Evolutionary conservation across 2,113 vertebrate species (phyloP), one percentile per base, ranked within the genome.

Genomic region (Saimiri boliviensis): DNA sequence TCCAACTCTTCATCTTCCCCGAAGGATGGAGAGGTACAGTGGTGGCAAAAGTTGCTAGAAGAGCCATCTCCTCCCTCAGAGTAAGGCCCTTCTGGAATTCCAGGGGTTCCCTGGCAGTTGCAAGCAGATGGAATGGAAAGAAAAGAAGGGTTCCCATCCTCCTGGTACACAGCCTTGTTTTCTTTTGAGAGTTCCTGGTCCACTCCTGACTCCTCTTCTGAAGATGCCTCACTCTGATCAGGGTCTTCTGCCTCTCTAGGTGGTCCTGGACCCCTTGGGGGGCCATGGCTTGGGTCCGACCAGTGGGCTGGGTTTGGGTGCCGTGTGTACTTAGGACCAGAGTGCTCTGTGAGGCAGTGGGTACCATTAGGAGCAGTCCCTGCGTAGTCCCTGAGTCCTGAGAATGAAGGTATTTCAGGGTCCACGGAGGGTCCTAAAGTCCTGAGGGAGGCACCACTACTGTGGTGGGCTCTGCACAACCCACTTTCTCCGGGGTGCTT

Each of bases 281-380:
- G 79, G 42, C 96, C 96, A 93, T 93, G 96, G 83, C 93, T 98
- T 92, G 95, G 97, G 93, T 98, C 97, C 32, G 93, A 96, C 94
- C 92, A 97, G 49, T 97, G 96, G 47, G 92, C 89, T 86, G 94
- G 97, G 45, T 89, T 96, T 37, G 97, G 95, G 58, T 83, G 97
- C 14, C 94, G 96, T 71, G 96, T 94, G 56, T 88, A 92, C 86
- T 97, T 94, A 80, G 90, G 60, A 88, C 93, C 56, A 49, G 97
- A 95, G 37, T 85, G 92, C 71, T 97, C 95, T 58, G 88, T 71
- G 94, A 97, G 79, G 96, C 93, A 96, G 54, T 82, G 47, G 77
- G 96, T 91, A 76, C 95, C 97, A 95, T 96, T 96, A 42, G 91
- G 79, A 71, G 91, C 80, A 94, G 93, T 87, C 88, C 88, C 92